Percentiles rank a stretch among this genome's conserved stretches.
Evolutionary conservation across 2,888 invertebrate species (phyloP).

Genomic region (Trichogramma evanescens): DNA sequence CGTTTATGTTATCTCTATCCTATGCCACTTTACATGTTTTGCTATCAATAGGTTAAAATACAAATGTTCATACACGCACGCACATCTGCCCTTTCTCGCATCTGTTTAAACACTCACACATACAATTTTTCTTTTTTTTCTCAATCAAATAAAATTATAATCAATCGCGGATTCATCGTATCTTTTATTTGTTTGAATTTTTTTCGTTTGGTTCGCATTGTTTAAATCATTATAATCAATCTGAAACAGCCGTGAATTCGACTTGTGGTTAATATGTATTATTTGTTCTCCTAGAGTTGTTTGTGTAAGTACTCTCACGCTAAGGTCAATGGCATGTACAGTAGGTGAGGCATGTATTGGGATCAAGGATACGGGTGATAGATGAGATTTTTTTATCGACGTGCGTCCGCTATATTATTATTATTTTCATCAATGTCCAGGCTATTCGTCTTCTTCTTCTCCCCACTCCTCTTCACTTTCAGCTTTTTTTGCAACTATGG

Average conservation of each 20-base stretch:
- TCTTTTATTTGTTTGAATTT: conserved; percentile 7
- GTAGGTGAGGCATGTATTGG: conserved; percentile 48
- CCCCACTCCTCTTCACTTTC: conserved; percentile 59
- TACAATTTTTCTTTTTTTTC: conserved; percentile 36
- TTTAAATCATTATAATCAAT: too few relatives aligned
- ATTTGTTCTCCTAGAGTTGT: conserved; percentile 42
- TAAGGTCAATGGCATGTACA: conserved; percentile 50
- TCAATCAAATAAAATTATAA: conserved; percentile 43
- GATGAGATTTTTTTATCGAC: conserved; percentile 41
- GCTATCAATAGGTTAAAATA: conserved; percentile 49
- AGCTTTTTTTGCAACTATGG: conserved; percentile 53
- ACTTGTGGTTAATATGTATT: conserved; percentile 39
- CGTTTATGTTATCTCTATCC: conserved; percentile 36
- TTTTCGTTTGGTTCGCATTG: neutral
- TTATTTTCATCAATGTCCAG: conserved; percentile 51
- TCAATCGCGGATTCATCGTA: conserved; percentile 34
- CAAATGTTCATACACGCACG: conserved; percentile 43
- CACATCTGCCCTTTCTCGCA: conserved; percentile 31
- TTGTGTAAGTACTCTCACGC: conserved; percentile 48
- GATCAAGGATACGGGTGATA: conserved; percentile 47
- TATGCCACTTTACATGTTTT: conserved; percentile 46
- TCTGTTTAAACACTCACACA: conserved; percentile 35
- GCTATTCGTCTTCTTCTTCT: conserved; percentile 48
- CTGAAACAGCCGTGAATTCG: neutral
- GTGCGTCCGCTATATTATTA: conserved; percentile 43